phyloP scores from a whole-genome alignment of 2,888 invertebrate species.

The Polyploca ridens region DNA sequence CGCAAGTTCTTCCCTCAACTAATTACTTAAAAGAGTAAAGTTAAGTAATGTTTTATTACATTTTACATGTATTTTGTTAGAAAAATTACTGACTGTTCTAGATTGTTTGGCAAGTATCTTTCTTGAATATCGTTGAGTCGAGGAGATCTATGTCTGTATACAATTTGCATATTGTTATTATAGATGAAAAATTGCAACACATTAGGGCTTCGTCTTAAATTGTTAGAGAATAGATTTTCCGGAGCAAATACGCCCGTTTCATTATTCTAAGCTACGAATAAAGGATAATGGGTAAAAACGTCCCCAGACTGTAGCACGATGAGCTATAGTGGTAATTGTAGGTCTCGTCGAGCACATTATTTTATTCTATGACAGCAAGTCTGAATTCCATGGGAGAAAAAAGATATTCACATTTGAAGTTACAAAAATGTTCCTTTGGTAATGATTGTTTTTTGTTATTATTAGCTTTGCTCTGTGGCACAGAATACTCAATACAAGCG shows the following conservation, averaged over 20 bases:
- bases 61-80: neutral
- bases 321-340: no score
- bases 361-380: no score
- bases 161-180: conserved; percentile 69
- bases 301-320: no score
- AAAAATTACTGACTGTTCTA: neutral
- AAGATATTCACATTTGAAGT: no score
- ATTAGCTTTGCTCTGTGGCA: no score
- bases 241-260: conserved; percentile 76
- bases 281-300: no score
- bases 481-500: no score
- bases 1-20: neutral
- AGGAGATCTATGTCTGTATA: conserved; percentile 36
- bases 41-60: neutral
- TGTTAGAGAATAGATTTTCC: conserved; percentile 78
- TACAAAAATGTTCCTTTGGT: no score
- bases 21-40: neutral
- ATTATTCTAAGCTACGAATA: conserved; percentile 82
- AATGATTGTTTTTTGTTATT: no score
- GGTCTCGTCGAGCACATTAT: no score
- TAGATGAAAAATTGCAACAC: conserved; percentile 76
- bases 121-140: conserved; percentile 15
- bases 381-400: no score
- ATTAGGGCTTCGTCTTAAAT: conserved; percentile 76
- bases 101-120: conserved; percentile 12